These are phyloP conservation scores for Incurvaria masculella DNA, from an alignment of 2,888 invertebrate species.

Conservation along the genomic window DNA sequence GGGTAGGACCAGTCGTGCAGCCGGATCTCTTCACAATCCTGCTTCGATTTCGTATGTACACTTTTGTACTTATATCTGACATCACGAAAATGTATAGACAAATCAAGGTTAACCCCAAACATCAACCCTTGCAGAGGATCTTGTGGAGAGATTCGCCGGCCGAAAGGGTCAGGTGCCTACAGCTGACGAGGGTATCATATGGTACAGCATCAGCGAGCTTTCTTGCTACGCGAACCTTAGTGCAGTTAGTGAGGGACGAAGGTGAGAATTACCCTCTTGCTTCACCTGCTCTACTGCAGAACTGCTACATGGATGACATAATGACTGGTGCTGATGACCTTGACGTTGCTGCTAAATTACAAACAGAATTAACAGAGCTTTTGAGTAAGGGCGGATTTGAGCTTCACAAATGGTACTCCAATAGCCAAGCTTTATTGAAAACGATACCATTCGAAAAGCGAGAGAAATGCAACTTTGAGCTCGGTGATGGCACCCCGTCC, in stretches of 20 bases:
- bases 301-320: constrained; percentile 18
- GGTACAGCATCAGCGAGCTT: too few relatives aligned
- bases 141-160: constrained; percentile 14
- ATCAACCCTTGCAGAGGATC: constrained; percentile 15
- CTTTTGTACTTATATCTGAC: too few relatives aligned
- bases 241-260: constrained; percentile 14
- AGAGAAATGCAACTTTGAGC: too few relatives aligned
- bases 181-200: too few relatives aligned
- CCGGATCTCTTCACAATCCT: too few relatives aligned
- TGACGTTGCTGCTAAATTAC: constrained; percentile 6
- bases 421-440: neutral
- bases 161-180: constrained; percentile 10
- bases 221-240: constrained; percentile 13
- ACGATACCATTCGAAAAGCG: neutral
- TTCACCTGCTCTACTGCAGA: constrained; percentile 7
- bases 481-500: constrained; percentile 6
- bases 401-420: constrained; percentile 11
- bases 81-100: too few relatives aligned
- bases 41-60: too few relatives aligned
- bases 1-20: too few relatives aligned
- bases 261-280: constrained; percentile 7
- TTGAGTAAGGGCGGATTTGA: constrained; percentile 15
- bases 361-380: constrained; percentile 10
- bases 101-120: too few relatives aligned
- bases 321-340: constrained; percentile 11